Percentiles rank a stretch among this genome's conserved stretches.
phyloP scores from a whole-genome alignment of 1,140 invertebrate genomes.

The Fopius arisanus region DNA sequence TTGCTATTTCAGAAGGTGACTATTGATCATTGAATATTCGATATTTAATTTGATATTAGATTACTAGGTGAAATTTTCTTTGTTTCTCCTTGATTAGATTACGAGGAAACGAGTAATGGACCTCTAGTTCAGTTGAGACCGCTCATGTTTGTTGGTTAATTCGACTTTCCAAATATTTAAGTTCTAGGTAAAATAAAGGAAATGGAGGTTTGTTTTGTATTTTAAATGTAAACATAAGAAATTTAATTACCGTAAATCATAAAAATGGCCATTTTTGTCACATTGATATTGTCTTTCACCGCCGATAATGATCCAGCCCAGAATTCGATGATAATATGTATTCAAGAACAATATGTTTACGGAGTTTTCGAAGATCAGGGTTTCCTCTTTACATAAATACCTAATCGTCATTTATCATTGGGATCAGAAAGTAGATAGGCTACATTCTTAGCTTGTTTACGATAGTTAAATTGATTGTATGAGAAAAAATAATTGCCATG shows the following conservation, averaged over 20 bases:
- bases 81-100: background rate
- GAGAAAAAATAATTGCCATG: too few species aligned
- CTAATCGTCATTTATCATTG: background rate
- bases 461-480: too few species aligned
- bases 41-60: background rate
- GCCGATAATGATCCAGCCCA: too few species aligned
- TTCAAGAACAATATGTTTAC: background rate
- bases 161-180: background rate
- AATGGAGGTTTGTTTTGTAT: background rate
- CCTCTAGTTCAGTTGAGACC: background rate
- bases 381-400: conserved; percentile 29
- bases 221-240: background rate
- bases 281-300: too few species aligned
- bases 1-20: conserved; percentile 30
- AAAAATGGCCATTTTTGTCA: background rate
- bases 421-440: too few species aligned
- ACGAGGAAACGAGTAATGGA: background rate
- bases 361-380: too few species aligned
- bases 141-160: background rate
- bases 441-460: too few species aligned
- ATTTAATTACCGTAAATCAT: background rate
- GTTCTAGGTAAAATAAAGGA: background rate
- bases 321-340: conserved; percentile 6
- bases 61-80: background rate
- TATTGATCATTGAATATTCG: conserved; percentile 3